These are phyloP conservation scores for Drymonia ruficornis DNA, from an alignment of 2,888 invertebrate species.

Conservation along the genomic window DNA sequence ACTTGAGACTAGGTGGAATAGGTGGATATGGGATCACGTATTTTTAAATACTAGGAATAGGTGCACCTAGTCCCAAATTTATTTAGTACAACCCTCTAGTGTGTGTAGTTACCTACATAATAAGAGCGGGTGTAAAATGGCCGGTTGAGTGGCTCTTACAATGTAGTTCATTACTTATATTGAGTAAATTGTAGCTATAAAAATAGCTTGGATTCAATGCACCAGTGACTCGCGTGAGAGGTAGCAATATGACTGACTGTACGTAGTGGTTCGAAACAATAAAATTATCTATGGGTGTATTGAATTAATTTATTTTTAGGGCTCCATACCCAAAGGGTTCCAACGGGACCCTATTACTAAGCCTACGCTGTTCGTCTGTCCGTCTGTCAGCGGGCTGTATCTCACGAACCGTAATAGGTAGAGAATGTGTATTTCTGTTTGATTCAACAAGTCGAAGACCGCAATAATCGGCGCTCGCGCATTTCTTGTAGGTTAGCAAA, in stretches of 20 bases:
- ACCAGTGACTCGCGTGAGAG: slow-evolving; percentile 42
- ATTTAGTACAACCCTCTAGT: too few species aligned
- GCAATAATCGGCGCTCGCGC: background rate
- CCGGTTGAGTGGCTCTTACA: slow-evolving; percentile 25
- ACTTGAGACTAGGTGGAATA: too few species aligned
- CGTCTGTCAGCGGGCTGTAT: too few species aligned
- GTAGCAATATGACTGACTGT: slow-evolving; percentile 7
- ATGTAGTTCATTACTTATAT: slow-evolving; percentile 27
- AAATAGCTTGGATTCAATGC: slow-evolving; percentile 42
- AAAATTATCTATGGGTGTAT: background rate
- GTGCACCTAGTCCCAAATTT: too few species aligned
- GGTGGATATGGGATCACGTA: too few species aligned
- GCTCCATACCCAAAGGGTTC: too few species aligned
- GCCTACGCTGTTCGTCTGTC: too few species aligned
- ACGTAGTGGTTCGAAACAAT: background rate
- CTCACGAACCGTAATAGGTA: too few species aligned
- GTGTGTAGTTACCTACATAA: background rate
- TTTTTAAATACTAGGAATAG: too few species aligned
- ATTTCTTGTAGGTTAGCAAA: background rate
- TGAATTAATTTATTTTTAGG: background rate
- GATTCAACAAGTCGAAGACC: too few species aligned
- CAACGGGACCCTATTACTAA: too few species aligned
- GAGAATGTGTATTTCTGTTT: too few species aligned
- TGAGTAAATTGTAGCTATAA: slow-evolving; percentile 35
- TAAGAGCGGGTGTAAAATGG: background rate